These are phyloP conservation scores for Xiphias gladius DNA, from an alignment of 2,113 vertebrate species.

Conservation along the genomic window DNA sequence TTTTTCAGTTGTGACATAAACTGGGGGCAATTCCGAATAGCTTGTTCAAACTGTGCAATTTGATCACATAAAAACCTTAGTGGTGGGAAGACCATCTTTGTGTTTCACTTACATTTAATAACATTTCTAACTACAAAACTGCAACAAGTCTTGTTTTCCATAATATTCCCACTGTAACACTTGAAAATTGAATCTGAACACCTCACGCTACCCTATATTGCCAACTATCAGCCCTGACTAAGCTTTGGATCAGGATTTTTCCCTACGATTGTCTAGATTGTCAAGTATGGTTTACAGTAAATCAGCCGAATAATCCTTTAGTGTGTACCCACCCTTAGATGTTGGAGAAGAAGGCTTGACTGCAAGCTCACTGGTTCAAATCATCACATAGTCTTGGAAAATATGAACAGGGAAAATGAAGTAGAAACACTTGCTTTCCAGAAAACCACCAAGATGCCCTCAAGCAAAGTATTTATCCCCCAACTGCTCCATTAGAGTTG, in stretches of 20 bases:
- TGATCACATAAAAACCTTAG: neutral
- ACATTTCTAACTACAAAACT: neutral
- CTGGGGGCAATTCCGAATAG: neutral
- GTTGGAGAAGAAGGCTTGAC: conserved; percentile 49
- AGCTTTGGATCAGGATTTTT: conserved; percentile 62
- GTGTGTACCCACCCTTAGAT: conserved; percentile 55
- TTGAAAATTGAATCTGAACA: conserved; percentile 21
- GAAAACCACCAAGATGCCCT: conserved; percentile 71
- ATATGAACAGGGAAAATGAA: conserved; percentile 70
- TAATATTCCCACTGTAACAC: conserved; percentile 22
- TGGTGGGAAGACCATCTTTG: neutral
- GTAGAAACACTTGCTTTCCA: conserved; percentile 66
- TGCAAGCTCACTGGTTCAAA: conserved; percentile 61
- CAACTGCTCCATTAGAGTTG: conserved; percentile 60
- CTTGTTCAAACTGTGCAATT: conserved; percentile 1
- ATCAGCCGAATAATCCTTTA: conserved; percentile 61
- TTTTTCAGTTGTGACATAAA: neutral
- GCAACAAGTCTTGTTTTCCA: conserved; percentile 27
- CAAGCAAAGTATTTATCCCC: conserved; percentile 66
- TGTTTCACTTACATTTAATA: neutral
- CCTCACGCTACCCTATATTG: conserved; percentile 15
- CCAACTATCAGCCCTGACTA: conserved; percentile 39
- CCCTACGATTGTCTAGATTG: conserved; percentile 39
- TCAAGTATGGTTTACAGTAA: conserved; percentile 58
- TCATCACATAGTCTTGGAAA: conserved; percentile 70